Evolutionary conservation across 2,888 invertebrate species (phyloP).

Genomic region (Euzetes globulus): DNA sequence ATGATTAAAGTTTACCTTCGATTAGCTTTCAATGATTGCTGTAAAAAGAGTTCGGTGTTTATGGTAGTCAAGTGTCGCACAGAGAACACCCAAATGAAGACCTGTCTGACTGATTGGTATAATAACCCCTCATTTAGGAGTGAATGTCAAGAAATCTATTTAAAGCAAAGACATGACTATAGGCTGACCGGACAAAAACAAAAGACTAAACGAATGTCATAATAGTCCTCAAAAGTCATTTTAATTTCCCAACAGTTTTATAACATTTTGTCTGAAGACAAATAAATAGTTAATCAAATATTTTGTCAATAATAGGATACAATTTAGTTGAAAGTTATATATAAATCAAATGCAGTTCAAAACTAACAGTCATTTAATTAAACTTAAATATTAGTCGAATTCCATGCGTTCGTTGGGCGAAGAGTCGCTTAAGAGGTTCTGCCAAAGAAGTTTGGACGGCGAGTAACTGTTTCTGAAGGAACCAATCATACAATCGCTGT

Average conservation of each 20-base stretch:
- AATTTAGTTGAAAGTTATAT: no score
- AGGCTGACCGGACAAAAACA: slow-evolving; percentile 64
- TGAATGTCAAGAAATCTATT: slow-evolving; percentile 68
- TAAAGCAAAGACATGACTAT: slow-evolving; percentile 70
- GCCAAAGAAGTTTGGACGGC: not conserved
- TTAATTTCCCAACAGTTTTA: no score
- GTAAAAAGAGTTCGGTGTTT: slow-evolving; percentile 39
- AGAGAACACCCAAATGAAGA: slow-evolving; percentile 59
- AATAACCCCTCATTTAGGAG: slow-evolving; percentile 64
- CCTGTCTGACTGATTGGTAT: slow-evolving; percentile 50
- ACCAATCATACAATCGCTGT: slow-evolving; percentile 7
- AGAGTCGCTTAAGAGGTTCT: slow-evolving; percentile 13
- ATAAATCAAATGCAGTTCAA: no score
- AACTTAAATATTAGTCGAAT: not conserved
- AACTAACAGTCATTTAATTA: no score
- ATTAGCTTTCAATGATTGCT: slow-evolving; percentile 26
- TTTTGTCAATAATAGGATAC: not conserved
- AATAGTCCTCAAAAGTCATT: not conserved
- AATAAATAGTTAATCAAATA: not conserved
- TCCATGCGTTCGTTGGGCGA: slow-evolving; percentile 1
- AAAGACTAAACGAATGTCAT: slow-evolving; percentile 36
- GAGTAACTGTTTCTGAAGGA: not conserved
- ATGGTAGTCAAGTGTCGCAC: slow-evolving; percentile 63
- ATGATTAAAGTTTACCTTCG: not conserved
- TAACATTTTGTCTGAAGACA: not conserved